Conservation (phyloP, 2,797 vertebrate species). For the Eleutherodactylus coqui region DNA sequence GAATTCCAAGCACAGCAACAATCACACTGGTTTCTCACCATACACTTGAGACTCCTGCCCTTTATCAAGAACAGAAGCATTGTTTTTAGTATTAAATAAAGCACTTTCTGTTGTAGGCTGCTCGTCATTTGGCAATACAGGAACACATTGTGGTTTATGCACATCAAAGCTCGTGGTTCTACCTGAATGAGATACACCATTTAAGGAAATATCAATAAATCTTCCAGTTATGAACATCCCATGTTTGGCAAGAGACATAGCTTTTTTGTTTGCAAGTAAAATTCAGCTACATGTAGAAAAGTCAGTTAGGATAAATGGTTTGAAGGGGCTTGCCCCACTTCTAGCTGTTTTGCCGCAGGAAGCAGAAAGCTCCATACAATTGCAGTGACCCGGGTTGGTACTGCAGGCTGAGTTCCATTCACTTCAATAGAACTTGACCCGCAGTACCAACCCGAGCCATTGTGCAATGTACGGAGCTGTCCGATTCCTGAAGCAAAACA, state of each 20-base stretch:
- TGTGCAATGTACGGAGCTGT: no score
- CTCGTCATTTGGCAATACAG: constrained; percentile 69
- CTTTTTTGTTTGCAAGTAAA: not conserved
- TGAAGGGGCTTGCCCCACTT: no score
- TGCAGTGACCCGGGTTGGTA: no score
- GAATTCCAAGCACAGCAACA: constrained; percentile 54
- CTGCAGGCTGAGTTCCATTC: no score
- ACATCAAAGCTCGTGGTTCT: constrained; percentile 63
- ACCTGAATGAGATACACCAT: constrained; percentile 70
- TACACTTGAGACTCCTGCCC: constrained; percentile 71
- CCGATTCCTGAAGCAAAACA: no score
- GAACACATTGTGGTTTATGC: constrained; percentile 73
- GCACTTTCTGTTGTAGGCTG: constrained; percentile 64
- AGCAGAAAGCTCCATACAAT: no score
- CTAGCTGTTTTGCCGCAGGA: no score
- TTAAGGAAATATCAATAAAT: not conserved
- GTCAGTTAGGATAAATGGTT: not conserved
- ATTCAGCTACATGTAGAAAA: not conserved
- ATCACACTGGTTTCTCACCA: constrained; percentile 79
- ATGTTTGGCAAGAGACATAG: not conserved
- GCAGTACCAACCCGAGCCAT: no score
- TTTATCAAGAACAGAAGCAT: constrained; percentile 65
- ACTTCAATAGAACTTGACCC: no score
- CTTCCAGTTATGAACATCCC: constrained; percentile 13
- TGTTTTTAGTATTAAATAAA: constrained; percentile 64